These are phyloP conservation scores for Cheirogaleus medius DNA, from an alignment of 2,113 vertebrate genomes.

Conservation along the genomic window DNA sequence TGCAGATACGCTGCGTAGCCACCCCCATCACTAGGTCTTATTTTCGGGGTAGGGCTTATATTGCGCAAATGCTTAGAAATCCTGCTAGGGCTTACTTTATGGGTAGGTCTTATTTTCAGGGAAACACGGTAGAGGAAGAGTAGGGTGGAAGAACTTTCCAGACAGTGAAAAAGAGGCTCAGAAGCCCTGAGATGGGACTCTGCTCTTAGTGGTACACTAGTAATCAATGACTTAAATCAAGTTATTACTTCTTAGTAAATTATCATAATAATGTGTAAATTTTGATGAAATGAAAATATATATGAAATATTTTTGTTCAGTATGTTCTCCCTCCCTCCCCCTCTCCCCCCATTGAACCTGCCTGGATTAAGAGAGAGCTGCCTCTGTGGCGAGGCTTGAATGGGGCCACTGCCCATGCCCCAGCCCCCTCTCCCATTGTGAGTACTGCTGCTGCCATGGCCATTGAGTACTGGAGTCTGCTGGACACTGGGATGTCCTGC, in stretches of 20 bases:
- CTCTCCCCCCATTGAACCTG: background rate
- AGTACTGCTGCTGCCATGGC: accelerated
- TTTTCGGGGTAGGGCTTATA: no score
- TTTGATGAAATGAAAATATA: background rate
- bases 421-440: background rate
- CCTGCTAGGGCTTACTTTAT: no score
- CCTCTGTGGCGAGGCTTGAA: background rate
- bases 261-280: background rate
- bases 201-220: background rate
- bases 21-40: no score
- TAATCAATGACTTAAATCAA: background rate
- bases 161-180: background rate
- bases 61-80: no score
- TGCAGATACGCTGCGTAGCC: no score
- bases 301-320: background rate
- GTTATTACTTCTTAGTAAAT: background rate
- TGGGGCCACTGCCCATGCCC: accelerated
- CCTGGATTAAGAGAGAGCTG: background rate
- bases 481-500: background rate
- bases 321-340: background rate
- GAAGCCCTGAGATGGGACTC: background rate
- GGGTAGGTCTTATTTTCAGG: no score
- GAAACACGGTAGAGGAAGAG: no score
- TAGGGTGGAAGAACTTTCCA: background rate
- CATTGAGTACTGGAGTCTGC: background rate